Conservation (phyloP, 2,888 invertebrate genomes). For the Hemicrepidius hirtus region DNA sequence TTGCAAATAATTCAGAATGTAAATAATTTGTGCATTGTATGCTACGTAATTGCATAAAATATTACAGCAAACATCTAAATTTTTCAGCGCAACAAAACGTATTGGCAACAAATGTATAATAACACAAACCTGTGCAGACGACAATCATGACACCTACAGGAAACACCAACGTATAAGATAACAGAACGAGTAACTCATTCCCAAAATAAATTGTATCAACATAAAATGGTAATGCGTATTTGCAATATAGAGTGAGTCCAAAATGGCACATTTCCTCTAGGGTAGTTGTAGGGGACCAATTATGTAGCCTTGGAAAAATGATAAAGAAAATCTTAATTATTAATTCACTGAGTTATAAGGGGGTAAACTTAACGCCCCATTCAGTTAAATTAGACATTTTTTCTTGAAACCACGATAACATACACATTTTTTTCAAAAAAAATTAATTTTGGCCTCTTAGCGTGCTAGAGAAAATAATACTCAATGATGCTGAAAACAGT, state of each 20-base stretch:
- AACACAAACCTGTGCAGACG: slow-evolving; percentile 45
- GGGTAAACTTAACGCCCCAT: too few species aligned
- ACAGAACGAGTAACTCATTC: slow-evolving; percentile 11
- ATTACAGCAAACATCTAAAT: slow-evolving; percentile 5
- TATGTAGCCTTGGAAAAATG: too few species aligned
- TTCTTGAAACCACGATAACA: too few species aligned
- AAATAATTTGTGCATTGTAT: slow-evolving; percentile 4
- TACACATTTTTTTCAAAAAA: too few species aligned
- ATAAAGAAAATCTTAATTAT: too few species aligned
- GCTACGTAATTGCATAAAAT: neutral
- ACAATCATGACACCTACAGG: slow-evolving; percentile 46
- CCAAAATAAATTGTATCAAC: neutral
- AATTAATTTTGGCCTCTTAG: too few species aligned
- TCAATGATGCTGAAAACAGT: too few species aligned
- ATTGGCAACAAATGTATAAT: slow-evolving; percentile 33
- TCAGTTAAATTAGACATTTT: too few species aligned
- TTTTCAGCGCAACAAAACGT: slow-evolving; percentile 30
- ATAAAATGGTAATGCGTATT: slow-evolving; percentile 18
- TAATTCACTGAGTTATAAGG: too few species aligned
- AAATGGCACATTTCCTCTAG: too few species aligned
- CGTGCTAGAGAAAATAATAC: too few species aligned
- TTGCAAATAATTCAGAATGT: neutral
- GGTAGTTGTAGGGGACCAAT: too few species aligned
- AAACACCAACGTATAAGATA: slow-evolving; percentile 38
- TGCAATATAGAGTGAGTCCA: neutral